phyloP scores from a whole-genome alignment of 1,140 invertebrate genomes.

The Nomia melanderi region DNA sequence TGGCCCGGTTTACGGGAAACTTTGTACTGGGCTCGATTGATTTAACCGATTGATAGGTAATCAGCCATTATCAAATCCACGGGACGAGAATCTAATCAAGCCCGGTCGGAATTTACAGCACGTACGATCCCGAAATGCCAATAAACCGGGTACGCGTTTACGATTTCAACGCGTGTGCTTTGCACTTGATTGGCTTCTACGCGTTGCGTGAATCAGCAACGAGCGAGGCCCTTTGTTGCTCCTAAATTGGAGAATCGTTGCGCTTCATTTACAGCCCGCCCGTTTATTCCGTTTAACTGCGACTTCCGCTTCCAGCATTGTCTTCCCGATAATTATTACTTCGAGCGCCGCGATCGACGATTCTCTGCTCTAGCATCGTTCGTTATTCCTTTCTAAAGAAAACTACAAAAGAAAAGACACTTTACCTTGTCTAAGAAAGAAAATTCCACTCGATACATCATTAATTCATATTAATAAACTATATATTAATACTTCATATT shows the following conservation, averaged over 20 bases:
- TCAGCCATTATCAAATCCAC: slow-evolving; percentile 44
- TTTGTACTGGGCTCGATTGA: slow-evolving; percentile 11
- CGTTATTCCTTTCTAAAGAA: no score
- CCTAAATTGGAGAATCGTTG: slow-evolving; percentile 42
- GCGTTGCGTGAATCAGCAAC: slow-evolving; percentile 39
- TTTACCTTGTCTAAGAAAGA: no score
- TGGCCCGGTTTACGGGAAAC: neutral
- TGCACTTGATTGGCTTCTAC: slow-evolving; percentile 45
- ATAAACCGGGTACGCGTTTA: slow-evolving; percentile 43
- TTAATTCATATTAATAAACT: no score
- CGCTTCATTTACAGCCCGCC: slow-evolving; percentile 16
- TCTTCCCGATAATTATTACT: neutral
- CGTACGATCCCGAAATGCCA: slow-evolving; percentile 42
- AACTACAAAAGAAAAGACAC: no score
- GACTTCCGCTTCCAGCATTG: neutral
- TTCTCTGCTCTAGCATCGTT: neutral
- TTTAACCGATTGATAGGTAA: slow-evolving; percentile 48
- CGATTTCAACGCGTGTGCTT: slow-evolving; percentile 48
- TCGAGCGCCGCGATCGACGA: neutral
- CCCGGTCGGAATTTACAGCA: slow-evolving; percentile 28
- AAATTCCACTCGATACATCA: no score
- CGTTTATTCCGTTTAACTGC: slow-evolving; percentile 1
- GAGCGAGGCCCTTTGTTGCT: slow-evolving; percentile 39
- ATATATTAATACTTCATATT: no score
- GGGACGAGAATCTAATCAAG: slow-evolving; percentile 49